Evolutionary conservation across 2,113 vertebrate genomes (phyloP).

Genomic region (Larimichthys polyactis): DNA sequence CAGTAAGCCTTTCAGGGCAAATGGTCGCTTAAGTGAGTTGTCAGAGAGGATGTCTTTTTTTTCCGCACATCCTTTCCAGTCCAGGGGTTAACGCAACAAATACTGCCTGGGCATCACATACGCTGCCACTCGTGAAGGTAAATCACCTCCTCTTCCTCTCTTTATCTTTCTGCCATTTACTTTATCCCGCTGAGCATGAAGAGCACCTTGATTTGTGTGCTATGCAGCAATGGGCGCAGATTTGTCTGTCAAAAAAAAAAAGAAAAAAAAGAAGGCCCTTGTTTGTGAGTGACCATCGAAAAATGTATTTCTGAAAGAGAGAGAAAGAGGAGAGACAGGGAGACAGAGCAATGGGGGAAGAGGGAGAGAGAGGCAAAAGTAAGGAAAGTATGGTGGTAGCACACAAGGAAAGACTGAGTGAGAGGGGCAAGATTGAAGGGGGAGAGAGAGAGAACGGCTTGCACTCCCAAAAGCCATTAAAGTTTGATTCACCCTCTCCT

Average conservation of each 20-base stretch:
- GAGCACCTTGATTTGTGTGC: slow-evolving; percentile 85
- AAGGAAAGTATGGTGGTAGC: slow-evolving; percentile 32
- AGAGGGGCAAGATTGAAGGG: slow-evolving; percentile 61
- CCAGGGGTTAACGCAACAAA: slow-evolving; percentile 75
- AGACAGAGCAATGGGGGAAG: not conserved
- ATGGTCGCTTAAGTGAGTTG: slow-evolving; percentile 63
- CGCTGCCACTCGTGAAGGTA: slow-evolving; percentile 73
- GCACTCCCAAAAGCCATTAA: slow-evolving; percentile 83
- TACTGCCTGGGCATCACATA: slow-evolving; percentile 57
- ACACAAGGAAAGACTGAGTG: slow-evolving; percentile 48
- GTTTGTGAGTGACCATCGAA: slow-evolving; percentile 69
- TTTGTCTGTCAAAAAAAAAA: slow-evolving; percentile 66
- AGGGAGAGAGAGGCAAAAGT: not conserved
- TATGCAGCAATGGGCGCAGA: slow-evolving; percentile 51
- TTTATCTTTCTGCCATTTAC: slow-evolving; percentile 80
- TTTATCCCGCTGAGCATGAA: slow-evolving; percentile 85
- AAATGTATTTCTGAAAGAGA: slow-evolving; percentile 40
- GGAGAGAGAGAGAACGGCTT: slow-evolving; percentile 57
- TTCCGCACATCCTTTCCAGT: slow-evolving; percentile 71
- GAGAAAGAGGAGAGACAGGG: slow-evolving; percentile 1
- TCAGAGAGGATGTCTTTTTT: slow-evolving; percentile 57
- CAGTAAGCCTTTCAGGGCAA: slow-evolving; percentile 41
- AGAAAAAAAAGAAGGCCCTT: slow-evolving; percentile 33
- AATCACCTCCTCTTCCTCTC: slow-evolving; percentile 74
- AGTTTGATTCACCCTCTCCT: slow-evolving; percentile 84